Conservation (phyloP, 2,888 invertebrate species). For the Netelia fuscicornis region DNA sequence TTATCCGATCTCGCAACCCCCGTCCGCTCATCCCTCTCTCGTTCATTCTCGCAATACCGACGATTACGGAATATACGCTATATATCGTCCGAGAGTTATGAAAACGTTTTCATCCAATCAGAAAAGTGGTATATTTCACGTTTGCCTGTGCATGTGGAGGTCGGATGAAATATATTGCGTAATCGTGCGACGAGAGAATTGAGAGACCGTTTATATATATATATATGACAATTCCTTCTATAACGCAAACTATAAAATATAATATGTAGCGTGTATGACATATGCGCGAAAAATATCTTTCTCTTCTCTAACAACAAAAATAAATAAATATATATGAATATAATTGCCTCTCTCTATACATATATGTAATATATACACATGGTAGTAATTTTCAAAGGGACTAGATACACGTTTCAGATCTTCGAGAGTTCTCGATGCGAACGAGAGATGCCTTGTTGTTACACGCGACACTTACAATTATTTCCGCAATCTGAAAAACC, state of each 20-base stretch:
- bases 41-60: constrained; percentile 4
- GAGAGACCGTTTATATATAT: constrained; percentile 22
- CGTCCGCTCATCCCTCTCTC: background rate
- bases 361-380: constrained; percentile 12
- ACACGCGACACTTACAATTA: constrained; percentile 54
- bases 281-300: background rate
- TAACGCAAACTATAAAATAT: background rate
- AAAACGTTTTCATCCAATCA: constrained; percentile 24
- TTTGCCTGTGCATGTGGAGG: background rate
- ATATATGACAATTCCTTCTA: background rate
- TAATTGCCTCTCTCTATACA: background rate
- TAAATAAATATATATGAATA: background rate
- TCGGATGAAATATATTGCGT: constrained; percentile 36
- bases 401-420: constrained; percentile 55
- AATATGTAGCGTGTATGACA: background rate
- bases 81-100: constrained; percentile 27
- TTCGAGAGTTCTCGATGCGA: constrained; percentile 17
- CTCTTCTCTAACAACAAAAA: background rate
- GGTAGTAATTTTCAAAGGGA: constrained; percentile 40
- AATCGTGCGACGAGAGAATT: constrained; percentile 28
- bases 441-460: background rate
- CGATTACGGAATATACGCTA: constrained; percentile 23
- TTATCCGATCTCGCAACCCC: background rate
- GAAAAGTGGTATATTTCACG: constrained; percentile 9
- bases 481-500: constrained; percentile 66